Evolutionary conservation across 2,888 invertebrate genomes (phyloP).

Genomic region (Margaritifera margaritifera): DNA sequence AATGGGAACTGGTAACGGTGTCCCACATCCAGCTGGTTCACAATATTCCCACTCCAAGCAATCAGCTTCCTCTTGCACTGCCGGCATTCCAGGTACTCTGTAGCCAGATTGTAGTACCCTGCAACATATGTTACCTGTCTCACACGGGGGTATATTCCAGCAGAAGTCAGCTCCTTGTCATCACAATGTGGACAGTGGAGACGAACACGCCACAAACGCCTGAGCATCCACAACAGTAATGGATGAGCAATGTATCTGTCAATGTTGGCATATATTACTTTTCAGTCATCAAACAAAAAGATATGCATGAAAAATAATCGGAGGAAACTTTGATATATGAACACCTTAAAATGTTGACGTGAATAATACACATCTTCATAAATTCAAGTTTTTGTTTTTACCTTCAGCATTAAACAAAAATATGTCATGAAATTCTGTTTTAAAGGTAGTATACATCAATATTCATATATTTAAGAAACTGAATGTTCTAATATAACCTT

Average conservation of each 20-base stretch:
- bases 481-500: too few species aligned
- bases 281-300: too few species aligned
- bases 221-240: slow-evolving; percentile 32
- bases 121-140: slow-evolving; percentile 34
- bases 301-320: too few species aligned
- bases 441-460: too few species aligned
- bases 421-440: too few species aligned
- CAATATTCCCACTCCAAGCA: slow-evolving; percentile 22
- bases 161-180: slow-evolving; percentile 14
- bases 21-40: slow-evolving; percentile 33
- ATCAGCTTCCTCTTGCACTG: slow-evolving; percentile 14
- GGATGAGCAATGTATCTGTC: slow-evolving; percentile 27
- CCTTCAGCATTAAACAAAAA: too few species aligned
- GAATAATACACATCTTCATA: too few species aligned
- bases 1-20: slow-evolving; percentile 30
- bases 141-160: slow-evolving; percentile 23
- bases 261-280: too few species aligned
- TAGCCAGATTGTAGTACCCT: slow-evolving; percentile 22
- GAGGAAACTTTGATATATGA: too few species aligned
- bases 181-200: slow-evolving; percentile 10
- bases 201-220: slow-evolving; percentile 14
- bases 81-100: slow-evolving; percentile 29
- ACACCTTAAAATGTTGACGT: too few species aligned
- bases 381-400: too few species aligned
- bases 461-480: too few species aligned